phyloP scores from a whole-genome alignment of 1,140 invertebrate species.

The Caerostris extrusa region DNA sequence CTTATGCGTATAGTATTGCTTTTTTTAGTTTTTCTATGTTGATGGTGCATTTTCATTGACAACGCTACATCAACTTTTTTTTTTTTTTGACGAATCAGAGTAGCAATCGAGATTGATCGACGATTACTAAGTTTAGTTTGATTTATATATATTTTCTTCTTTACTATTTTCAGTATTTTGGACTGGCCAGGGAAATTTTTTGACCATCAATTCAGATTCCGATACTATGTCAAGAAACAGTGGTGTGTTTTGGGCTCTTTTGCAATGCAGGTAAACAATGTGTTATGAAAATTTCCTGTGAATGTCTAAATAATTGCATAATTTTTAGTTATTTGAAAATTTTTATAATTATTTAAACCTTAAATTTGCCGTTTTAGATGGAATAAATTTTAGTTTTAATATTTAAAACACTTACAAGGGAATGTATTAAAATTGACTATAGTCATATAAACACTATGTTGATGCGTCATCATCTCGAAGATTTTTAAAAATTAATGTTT shows the following conservation, averaged over 20 bases:
- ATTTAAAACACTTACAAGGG: too few relatives aligned
- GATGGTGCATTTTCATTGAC: conserved; percentile 93
- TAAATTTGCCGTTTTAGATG: too few relatives aligned
- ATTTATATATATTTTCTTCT: not conserved
- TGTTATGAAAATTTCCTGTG: too few relatives aligned
- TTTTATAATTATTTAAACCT: too few relatives aligned
- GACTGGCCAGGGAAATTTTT: conserved; percentile 94
- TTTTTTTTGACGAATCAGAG: conserved; percentile 83
- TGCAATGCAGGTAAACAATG: conserved; percentile 89
- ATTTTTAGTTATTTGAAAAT: too few relatives aligned
- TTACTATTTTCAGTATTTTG: conserved; percentile 80
- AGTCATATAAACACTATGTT: too few relatives aligned
- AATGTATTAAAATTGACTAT: too few relatives aligned
- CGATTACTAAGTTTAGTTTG: not conserved
- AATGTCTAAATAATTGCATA: too few relatives aligned
- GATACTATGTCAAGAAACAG: conserved; percentile 95
- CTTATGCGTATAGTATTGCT: too few relatives aligned
- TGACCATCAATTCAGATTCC: conserved; percentile 93
- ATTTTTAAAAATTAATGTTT: too few relatives aligned
- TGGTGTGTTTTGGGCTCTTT: conserved; percentile 96
- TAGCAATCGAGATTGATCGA: not conserved
- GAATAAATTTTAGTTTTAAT: too few relatives aligned
- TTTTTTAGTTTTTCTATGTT: conserved; percentile 79
- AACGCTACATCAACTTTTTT: conserved; percentile 87
- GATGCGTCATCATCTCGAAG: too few relatives aligned